These are phyloP conservation scores for Pectinophora gossypiella DNA, from an alignment of 1,140 invertebrate species.

Conservation along the genomic window DNA sequence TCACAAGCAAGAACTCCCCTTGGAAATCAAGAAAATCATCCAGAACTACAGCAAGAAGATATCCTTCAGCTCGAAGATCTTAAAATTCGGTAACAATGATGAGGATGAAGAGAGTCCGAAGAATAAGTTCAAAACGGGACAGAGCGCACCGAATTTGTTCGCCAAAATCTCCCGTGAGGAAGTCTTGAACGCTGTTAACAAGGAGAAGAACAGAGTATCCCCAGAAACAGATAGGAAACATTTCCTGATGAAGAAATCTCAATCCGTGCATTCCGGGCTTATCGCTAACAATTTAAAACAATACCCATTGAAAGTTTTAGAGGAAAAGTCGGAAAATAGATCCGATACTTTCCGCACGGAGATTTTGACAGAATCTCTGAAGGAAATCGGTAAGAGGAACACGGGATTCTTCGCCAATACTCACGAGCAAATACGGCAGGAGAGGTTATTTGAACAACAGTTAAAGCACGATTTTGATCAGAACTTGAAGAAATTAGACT, in stretches of 20 bases:
- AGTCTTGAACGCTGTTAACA: slow-evolving; percentile 35
- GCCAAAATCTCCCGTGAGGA: slow-evolving; percentile 55
- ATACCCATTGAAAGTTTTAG: slow-evolving; percentile 49
- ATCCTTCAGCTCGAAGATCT: slow-evolving; percentile 62
- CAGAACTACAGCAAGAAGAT: slow-evolving; percentile 61
- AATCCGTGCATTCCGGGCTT: slow-evolving; percentile 66
- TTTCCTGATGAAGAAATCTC: slow-evolving; percentile 69
- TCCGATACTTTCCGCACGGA: slow-evolving; percentile 33
- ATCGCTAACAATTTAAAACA: slow-evolving; percentile 40
- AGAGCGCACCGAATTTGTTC: slow-evolving; percentile 66
- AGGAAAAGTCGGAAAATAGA: slow-evolving; percentile 38
- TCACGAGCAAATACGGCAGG: slow-evolving; percentile 79
- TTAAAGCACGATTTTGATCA: slow-evolving; percentile 70
- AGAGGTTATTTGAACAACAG: slow-evolving; percentile 66
- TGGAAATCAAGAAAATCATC: slow-evolving; percentile 60
- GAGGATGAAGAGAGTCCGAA: slow-evolving; percentile 44
- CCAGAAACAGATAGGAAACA: slow-evolving; percentile 48
- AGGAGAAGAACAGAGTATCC: slow-evolving; percentile 22
- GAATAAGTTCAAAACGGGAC: slow-evolving; percentile 56
- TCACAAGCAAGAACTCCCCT: slow-evolving; percentile 55
- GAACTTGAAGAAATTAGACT: slow-evolving; percentile 57
- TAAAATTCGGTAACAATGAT: slow-evolving; percentile 52
- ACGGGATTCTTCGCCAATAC: slow-evolving; percentile 79
- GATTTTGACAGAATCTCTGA: slow-evolving; percentile 68
- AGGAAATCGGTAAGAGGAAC: slow-evolving; percentile 37